A percentile compares a stretch with the other conserved stretches of the same genome.
Evolutionary conservation across 2,888 invertebrate species (phyloP).

Genomic region (Graphium colonna): DNA sequence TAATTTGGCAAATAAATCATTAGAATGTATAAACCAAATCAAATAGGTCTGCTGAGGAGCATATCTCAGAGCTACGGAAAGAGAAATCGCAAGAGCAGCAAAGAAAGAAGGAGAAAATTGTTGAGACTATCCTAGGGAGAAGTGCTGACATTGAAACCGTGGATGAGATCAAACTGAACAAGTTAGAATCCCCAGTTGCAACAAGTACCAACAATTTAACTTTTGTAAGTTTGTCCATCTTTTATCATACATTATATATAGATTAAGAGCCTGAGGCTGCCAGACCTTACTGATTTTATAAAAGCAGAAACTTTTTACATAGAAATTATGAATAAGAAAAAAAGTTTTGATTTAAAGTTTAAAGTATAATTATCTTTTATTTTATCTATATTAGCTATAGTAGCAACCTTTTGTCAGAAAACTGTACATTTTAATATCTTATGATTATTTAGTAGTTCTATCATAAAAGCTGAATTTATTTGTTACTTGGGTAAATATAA

Average conservation of each 20-base stretch:
- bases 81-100: conserved; percentile 6
- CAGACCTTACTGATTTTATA: no score
- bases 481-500: no score
- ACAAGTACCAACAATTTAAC: background rate
- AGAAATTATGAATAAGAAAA: no score
- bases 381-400: no score
- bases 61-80: conserved; percentile 2
- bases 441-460: no score
- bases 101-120: conserved; percentile 6
- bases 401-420: no score
- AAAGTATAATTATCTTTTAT: no score
- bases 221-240: conserved; percentile 14
- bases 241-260: background rate
- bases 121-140: conserved; percentile 1
- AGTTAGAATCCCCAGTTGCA: background rate
- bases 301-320: no score
- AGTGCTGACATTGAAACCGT: background rate
- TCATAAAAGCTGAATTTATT: no score
- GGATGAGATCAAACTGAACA: background rate
- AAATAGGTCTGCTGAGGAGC: conserved; percentile 10
- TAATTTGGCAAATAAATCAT: background rate
- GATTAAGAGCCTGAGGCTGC: no score
- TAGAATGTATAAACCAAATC: background rate
- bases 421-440: no score
- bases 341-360: no score